Percentiles rank a stretch among this genome's conserved stretches.
Evolutionary conservation across 2,113 vertebrate species (phyloP).

Genomic region (Platanista minor): DNA sequence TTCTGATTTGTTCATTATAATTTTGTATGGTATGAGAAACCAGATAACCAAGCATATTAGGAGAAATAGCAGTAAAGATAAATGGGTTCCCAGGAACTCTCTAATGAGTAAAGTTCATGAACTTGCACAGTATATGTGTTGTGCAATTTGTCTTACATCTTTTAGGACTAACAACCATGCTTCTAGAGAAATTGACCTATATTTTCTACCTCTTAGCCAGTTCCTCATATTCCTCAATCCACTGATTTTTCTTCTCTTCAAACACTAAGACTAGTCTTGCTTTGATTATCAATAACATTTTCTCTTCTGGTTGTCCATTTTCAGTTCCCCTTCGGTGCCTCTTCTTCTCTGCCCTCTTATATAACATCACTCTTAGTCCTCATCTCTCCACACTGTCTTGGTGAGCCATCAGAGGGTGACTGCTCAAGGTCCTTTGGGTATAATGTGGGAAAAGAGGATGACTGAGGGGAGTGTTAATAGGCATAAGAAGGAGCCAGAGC

Average conservation of each 20-base stretch:
- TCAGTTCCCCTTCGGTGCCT: background rate
- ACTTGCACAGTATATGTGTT: background rate
- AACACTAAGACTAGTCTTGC: background rate
- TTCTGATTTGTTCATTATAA: background rate
- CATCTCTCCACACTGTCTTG: background rate
- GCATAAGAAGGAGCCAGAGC: background rate
- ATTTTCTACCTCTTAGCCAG: background rate
- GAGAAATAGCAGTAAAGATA: background rate
- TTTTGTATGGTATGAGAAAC: conserved; percentile 1
- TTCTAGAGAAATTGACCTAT: background rate
- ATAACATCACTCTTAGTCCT: background rate
- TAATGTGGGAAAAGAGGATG: background rate
- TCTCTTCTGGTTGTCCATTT: background rate
- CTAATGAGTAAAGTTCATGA: background rate
- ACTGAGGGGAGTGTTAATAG: background rate
- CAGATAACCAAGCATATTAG: background rate
- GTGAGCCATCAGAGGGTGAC: background rate
- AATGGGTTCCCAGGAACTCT: background rate
- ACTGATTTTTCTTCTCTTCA: background rate
- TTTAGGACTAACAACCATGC: background rate
- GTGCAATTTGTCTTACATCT: background rate
- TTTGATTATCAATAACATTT: background rate
- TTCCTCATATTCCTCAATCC: background rate
- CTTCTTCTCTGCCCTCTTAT: background rate
- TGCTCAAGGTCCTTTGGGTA: background rate